These are phyloP conservation scores for Halcyon chelicuti DNA, from an alignment of 2,797 vertebrate species.

Conservation along the genomic window DNA sequence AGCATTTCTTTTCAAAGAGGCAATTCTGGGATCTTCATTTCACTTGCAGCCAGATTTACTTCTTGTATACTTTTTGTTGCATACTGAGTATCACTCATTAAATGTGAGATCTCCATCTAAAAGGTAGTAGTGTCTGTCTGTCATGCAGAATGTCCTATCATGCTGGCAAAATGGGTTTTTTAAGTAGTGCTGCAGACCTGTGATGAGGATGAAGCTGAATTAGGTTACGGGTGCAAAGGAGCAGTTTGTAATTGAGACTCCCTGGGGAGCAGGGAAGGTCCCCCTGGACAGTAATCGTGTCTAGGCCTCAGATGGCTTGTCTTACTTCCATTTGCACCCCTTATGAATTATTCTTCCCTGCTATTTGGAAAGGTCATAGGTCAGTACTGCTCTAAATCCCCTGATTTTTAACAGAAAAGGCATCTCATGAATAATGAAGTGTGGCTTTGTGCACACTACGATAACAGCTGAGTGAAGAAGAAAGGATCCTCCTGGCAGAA, in stretches of 20 bases:
- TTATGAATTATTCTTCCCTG: slow-evolving; percentile 75
- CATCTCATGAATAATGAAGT: slow-evolving; percentile 69
- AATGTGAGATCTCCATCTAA: neutral
- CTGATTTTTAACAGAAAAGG: slow-evolving; percentile 54
- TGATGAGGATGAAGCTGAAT: slow-evolving; percentile 36
- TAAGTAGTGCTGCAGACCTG: neutral
- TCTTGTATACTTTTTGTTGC: neutral
- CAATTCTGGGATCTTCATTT: neutral
- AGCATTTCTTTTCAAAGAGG: neutral
- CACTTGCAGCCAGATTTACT: neutral
- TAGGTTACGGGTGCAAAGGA: neutral
- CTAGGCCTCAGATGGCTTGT: slow-evolving; percentile 70
- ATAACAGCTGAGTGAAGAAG: slow-evolving; percentile 1
- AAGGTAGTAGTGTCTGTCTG: slow-evolving; percentile 6
- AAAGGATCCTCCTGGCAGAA: neutral
- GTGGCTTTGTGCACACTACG: slow-evolving; percentile 23
- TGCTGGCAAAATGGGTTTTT: slow-evolving; percentile 30
- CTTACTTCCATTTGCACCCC: slow-evolving; percentile 68
- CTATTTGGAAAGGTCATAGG: slow-evolving; percentile 67
- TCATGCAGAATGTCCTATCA: neutral
- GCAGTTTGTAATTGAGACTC: neutral
- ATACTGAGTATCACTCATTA: neutral
- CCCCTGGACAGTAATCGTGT: slow-evolving; percentile 11
- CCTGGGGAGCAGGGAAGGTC: neutral
- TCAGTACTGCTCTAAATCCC: slow-evolving; percentile 60